Conservation (phyloP, 1,140 invertebrate genomes). For the Elymnias hypermnestra region DNA sequence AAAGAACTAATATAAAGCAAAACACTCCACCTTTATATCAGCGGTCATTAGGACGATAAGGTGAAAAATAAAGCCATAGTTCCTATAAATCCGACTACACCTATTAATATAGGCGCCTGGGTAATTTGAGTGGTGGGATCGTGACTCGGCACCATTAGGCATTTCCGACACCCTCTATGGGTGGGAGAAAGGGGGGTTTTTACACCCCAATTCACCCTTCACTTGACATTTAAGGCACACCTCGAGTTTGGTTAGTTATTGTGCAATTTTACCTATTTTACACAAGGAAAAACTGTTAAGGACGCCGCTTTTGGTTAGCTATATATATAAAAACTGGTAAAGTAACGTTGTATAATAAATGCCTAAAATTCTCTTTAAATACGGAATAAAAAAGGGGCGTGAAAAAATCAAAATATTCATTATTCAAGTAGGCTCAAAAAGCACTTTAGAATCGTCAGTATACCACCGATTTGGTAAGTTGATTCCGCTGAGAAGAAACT, state of each 20-base stretch:
- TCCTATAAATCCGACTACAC: conserved; percentile 9
- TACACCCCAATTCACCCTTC: conserved; percentile 10
- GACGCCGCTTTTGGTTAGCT: too few relatives aligned
- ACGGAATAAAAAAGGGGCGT: too few relatives aligned
- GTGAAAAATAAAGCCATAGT: conserved; percentile 4
- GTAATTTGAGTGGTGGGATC: conserved; percentile 46
- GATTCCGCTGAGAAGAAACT: too few relatives aligned
- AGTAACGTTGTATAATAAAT: too few relatives aligned
- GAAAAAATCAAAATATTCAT: too few relatives aligned
- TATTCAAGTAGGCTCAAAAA: too few relatives aligned
- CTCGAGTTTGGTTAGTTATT: conserved; percentile 12
- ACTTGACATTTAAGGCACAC: conserved; percentile 38
- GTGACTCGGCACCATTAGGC: conserved; percentile 56
- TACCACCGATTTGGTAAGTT: too few relatives aligned
- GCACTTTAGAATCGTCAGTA: too few relatives aligned
- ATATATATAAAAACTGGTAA: too few relatives aligned
- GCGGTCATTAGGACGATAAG: background rate
- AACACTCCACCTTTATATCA: conserved; percentile 1
- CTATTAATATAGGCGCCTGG: conserved; percentile 15
- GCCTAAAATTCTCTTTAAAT: too few relatives aligned
- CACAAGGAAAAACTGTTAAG: too few relatives aligned
- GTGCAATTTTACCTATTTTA: conserved; percentile 13
- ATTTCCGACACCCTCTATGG: conserved; percentile 39
- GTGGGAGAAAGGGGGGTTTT: conserved; percentile 12
- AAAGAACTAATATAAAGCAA: too few relatives aligned